Evolutionary conservation across 2,113 vertebrate species (phyloP).

Genomic region (Podiceps cristatus): DNA sequence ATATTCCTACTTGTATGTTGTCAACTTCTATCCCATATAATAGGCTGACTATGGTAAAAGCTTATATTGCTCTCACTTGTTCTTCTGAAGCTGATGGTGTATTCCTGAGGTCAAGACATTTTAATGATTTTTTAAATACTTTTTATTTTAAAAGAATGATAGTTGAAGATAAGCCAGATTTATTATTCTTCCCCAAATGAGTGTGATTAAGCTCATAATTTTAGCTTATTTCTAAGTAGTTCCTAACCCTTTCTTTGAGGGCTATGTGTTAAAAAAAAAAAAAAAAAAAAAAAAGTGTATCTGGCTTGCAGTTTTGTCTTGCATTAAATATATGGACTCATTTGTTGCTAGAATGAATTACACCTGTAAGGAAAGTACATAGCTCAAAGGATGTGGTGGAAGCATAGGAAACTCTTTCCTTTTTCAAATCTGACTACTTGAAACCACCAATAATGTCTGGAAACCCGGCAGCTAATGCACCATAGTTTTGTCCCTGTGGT

Average conservation of each 20-base stretch:
- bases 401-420: background rate
- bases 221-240: background rate
- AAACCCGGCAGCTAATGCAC: background rate
- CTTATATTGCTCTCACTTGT: background rate
- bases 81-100: background rate
- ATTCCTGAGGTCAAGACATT: background rate
- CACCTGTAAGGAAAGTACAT: background rate
- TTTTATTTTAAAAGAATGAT: background rate
- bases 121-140: background rate
- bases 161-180: background rate
- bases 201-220: background rate
- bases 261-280: background rate
- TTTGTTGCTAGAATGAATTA: background rate
- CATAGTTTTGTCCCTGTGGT: background rate
- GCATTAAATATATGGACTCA: background rate
- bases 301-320: background rate
- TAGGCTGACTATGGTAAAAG: background rate
- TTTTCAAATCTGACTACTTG: background rate
- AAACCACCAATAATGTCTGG: background rate
- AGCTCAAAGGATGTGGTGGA: background rate
- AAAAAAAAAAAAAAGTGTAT: too few species aligned
- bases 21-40: accelerated
- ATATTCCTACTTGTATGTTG: background rate
- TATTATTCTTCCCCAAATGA: background rate
- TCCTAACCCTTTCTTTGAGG: background rate